phyloP scores from a whole-genome alignment of 1,140 invertebrate species.

The Diprion similis region DNA sequence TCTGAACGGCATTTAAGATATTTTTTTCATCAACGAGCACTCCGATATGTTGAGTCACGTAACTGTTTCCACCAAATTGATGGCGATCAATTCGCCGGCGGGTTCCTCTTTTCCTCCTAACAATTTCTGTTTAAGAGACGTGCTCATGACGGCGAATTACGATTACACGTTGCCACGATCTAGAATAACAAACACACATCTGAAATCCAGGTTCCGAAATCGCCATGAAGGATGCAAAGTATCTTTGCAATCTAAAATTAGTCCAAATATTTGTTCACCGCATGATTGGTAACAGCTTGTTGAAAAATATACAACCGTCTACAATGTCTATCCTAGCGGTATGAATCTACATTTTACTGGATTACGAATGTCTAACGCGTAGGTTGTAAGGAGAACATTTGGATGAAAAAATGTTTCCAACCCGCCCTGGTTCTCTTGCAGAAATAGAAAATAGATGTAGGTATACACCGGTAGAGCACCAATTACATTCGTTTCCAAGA shows the following conservation, averaged over 20 bases:
- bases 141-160: background rate
- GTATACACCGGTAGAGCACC: too few relatives aligned
- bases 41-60: background rate
- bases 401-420: too few relatives aligned
- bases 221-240: background rate
- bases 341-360: too few relatives aligned
- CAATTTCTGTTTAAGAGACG: too few relatives aligned
- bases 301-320: slow-evolving; percentile 3
- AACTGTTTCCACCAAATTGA: too few relatives aligned
- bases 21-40: background rate
- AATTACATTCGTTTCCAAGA: too few relatives aligned
- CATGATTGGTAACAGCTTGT: background rate
- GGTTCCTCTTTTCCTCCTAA: too few relatives aligned
- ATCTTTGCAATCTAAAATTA: background rate
- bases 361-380: too few relatives aligned
- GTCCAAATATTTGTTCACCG: background rate
- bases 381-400: too few relatives aligned
- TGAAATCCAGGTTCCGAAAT: background rate
- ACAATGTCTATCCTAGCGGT: background rate
- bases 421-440: too few relatives aligned
- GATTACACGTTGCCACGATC: background rate
- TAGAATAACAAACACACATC: background rate
- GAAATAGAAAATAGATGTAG: too few relatives aligned
- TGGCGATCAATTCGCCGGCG: too few relatives aligned
- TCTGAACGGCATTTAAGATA: slow-evolving; percentile 5